Percentiles rank a stretch among this genome's conserved stretches.
Evolutionary conservation across 2,797 vertebrate genomes (phyloP).

Genomic region (Garrulus glandarius): DNA sequence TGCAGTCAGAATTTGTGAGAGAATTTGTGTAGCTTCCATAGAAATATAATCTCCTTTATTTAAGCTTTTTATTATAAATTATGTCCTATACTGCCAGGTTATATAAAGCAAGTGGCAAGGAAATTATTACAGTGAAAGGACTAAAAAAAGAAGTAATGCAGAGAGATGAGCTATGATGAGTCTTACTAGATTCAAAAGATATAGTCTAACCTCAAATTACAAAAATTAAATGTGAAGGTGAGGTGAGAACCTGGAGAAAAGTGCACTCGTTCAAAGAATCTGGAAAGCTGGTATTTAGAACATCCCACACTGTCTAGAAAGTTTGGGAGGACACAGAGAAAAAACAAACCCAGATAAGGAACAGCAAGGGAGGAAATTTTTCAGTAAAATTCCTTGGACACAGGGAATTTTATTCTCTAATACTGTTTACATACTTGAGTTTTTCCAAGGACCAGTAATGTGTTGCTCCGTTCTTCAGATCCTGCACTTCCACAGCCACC

Average conservation of each 20-base stretch:
- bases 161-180: background rate
- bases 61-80: background rate
- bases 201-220: background rate
- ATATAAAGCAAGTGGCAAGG: background rate
- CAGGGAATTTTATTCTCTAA: background rate
- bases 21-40: background rate
- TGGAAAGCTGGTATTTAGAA: background rate
- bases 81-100: background rate
- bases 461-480: slow-evolving; percentile 95
- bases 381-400: background rate
- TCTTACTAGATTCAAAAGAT: background rate
- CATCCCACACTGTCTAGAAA: background rate
- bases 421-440: slow-evolving; percentile 83
- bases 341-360: background rate
- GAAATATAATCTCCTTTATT: background rate
- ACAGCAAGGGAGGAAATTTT: background rate
- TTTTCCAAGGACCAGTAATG: slow-evolving; percentile 99
- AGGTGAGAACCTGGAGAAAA: background rate
- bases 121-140: background rate
- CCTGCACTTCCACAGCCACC: slow-evolving; percentile 95
- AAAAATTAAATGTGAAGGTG: background rate
- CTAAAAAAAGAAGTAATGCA: background rate
- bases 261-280: background rate
- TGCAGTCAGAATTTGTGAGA: background rate
- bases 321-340: background rate